Base-by-base conservation (phyloP, 2,888 invertebrate species). In the Halictus ligatus region DNA sequence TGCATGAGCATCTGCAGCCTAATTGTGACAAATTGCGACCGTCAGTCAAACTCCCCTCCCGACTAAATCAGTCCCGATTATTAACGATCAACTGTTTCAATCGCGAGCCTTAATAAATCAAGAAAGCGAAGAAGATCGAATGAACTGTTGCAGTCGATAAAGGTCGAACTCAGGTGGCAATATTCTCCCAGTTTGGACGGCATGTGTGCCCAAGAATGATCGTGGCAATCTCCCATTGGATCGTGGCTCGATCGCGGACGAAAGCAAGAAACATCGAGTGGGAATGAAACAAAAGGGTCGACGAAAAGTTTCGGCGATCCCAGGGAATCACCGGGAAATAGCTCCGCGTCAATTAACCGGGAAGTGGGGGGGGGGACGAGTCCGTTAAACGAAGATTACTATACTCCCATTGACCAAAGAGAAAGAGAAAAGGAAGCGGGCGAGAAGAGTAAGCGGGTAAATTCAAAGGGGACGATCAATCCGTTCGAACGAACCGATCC, bases 401-500 rank as follows among this genome's bases (percentile, higher is more conserved):
- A 18, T 67, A 35, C 67, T 29, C 18, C 35, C 35, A 35, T 67
- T 18, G 67, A 67, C 25, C 64, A 6, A 25, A 25, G 13, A 29
- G 25, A 13, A 1, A 29, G 15, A 64, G 64, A 6, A 15, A 64
- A 25, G 25, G 25, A 13, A 6, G 50, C 2, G 21, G 8, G 29
- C 2, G 60, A 12, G 25, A 29, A 15, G 35, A 35, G 67, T 7
- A 35, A 60, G n/a, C 10, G 12, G 5, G 25, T 18, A 18, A 35
- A 18, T 67, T 29, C 67, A 18, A 35, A 10, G 18, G 67, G 21
- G 35, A 18, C 35, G 67, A 35, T 67, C 35, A 67, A 67, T 67
- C 10, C 67, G 67, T 35, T 35, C 67, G 67, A 67, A 67, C 10
- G 54, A 48, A 54, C 71, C 58, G 79, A 74, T n/a, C 75, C 54